These are phyloP conservation scores for Nannoperca obscura DNA, from an alignment of 2,797 vertebrate genomes.

Conservation along the genomic window DNA sequence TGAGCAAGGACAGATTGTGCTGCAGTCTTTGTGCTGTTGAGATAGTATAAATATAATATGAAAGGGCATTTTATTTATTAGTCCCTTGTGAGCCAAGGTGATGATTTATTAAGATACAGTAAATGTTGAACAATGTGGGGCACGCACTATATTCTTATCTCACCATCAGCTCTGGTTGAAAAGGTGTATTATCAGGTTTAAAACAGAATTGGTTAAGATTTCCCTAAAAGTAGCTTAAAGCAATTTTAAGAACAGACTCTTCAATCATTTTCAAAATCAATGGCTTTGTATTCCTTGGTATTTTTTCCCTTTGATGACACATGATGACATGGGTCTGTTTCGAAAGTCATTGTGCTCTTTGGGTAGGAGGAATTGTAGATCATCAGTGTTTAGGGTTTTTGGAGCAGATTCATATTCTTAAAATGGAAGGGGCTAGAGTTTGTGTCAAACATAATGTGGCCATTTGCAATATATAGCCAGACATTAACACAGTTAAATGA, in stretches of 20 bases:
- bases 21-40: neutral
- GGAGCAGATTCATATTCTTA: neutral
- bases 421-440: neutral
- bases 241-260: neutral
- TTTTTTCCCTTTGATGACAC: neutral
- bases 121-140: neutral
- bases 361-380: neutral
- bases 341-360: neutral
- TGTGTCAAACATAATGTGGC: neutral
- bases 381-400: neutral
- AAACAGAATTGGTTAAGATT: neutral
- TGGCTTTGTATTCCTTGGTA: neutral
- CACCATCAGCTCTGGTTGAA: neutral
- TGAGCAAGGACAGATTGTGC: neutral
- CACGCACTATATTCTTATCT: neutral
- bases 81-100: neutral
- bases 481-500: neutral
- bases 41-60: neutral
- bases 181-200: neutral
- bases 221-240: neutral
- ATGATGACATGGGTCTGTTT: neutral
- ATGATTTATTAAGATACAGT: conserved; percentile 1
- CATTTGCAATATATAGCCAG: neutral
- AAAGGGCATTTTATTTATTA: neutral
- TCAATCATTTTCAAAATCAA: neutral